Percentiles rank a stretch among this genome's conserved stretches.
Evolutionary conservation across 1,140 invertebrate genomes (phyloP).

Genomic region (Cydia amplana): DNA sequence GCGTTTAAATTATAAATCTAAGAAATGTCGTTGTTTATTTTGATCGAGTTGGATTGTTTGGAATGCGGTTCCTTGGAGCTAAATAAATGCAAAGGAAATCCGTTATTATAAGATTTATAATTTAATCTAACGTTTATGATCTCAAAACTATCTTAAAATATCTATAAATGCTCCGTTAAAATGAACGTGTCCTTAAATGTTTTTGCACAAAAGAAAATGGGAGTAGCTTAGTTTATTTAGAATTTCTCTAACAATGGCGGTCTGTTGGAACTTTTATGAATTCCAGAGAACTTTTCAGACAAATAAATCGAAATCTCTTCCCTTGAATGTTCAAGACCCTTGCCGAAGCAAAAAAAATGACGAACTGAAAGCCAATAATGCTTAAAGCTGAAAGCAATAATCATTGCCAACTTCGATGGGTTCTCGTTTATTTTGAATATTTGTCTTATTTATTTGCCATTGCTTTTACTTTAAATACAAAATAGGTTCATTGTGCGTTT

Average conservation of each 20-base stretch:
- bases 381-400: neutral
- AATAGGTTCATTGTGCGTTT: no score
- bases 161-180: neutral
- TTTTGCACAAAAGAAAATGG: neutral
- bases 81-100: neutral
- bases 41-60: neutral
- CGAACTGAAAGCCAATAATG: neutral
- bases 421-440: no score
- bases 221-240: conserved; percentile 25
- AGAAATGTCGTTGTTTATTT: neutral
- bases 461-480: no score
- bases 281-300: conserved; percentile 13
- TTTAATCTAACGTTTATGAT: no score
- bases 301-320: conserved; percentile 9
- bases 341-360: neutral
- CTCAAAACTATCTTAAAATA: neutral
- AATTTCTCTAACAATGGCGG: conserved; percentile 17
- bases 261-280: conserved; percentile 22
- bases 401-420: no score
- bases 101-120: no score
- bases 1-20: no score
- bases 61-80: neutral
- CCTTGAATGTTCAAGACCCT: neutral
- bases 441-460: no score
- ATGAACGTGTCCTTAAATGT: neutral